Evolutionary conservation across 2,888 invertebrate genomes (phyloP), one percentile per base, ranked within the genome.

Genomic region (Oxytorus armatus): DNA sequence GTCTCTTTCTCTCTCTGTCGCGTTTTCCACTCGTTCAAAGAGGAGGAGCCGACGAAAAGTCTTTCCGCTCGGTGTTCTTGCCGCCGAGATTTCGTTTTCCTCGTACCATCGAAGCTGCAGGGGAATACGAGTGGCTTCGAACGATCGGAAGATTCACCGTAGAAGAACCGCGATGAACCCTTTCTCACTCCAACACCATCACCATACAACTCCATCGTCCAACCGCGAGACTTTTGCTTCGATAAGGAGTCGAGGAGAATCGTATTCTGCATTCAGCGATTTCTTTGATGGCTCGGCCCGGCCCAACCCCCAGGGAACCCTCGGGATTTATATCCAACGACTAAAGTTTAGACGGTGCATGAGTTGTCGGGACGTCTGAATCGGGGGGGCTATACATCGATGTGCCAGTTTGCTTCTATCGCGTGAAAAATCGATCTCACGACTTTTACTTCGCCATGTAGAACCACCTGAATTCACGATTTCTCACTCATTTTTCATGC

Each of bases 201-300:
- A 14, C 66, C 3, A 39, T 57, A 29, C 55, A 65, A 74, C 53
- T 47, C 44, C 57, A 25, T 47, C 73, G 57, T 51, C 73, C 61
- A 39, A 61, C 69, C 74, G 21, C 69, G 73, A 74, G 65, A 77
- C 73, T 77, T 77, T 76, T 79, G 36, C 74, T 44, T 51, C 77
- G 82, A 83, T 80, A 83, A 83, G 79, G 36, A 76, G 70, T 36
- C 61, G 75, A 59, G 59, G 70, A 78, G 82, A 78, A 79, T 81
- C 81, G 82, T 81, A 81, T 78, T 82, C 73, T 55, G 70, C 76
- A 83, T 83, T 83, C 79, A 83, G 70, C 68, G 81, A 82, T 80
- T 82, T 82, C 68, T 70, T 16, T 55, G 76, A 80, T 72, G 72
- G 51, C 63, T 21, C 5, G 7, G 49, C 39, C 61, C 36, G 16